A percentile compares a stretch with the other conserved stretches of the same genome.
Evolutionary conservation across 2,113 vertebrate genomes (phyloP).

Genomic region (Cyphomyrus discorhynchus): DNA sequence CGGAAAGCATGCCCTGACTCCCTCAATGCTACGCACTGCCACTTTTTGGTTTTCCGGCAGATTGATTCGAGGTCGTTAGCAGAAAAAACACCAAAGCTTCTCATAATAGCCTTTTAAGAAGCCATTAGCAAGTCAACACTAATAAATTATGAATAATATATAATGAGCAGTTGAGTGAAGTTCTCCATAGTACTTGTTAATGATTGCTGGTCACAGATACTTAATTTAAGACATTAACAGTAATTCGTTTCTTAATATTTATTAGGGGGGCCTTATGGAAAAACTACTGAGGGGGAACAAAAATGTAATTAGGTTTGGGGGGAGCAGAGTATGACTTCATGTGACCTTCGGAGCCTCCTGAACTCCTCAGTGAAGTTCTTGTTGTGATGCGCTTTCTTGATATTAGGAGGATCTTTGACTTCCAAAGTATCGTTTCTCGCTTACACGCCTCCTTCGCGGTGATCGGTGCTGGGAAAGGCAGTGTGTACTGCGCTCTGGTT

Average conservation of each 20-base stretch:
- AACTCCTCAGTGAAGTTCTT: not conserved
- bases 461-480: not conserved
- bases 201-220: conserved; percentile 53
- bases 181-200: conserved; percentile 53
- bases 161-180: conserved; percentile 55
- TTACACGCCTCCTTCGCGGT: not conserved
- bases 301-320: conserved; percentile 46
- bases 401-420: not conserved
- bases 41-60: conserved; percentile 36
- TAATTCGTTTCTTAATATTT: conserved; percentile 66
- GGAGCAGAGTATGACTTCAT: conserved; percentile 44
- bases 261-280: conserved; percentile 46
- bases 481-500: not conserved
- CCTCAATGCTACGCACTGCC: conserved; percentile 33
- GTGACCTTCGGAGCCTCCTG: conserved; percentile 33
- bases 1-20: conserved; percentile 26
- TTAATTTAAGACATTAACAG: conserved; percentile 60
- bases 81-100: conserved; percentile 44
- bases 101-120: conserved; percentile 59
- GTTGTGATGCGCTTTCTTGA: too few species aligned
- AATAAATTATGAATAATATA: conserved; percentile 61
- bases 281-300: conserved; percentile 40
- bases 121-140: conserved; percentile 60
- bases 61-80: conserved; percentile 51
- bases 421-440: not conserved